Base-by-base conservation (phyloP, 1,140 invertebrate genomes). In the Heliconius eleuchia region DNA sequence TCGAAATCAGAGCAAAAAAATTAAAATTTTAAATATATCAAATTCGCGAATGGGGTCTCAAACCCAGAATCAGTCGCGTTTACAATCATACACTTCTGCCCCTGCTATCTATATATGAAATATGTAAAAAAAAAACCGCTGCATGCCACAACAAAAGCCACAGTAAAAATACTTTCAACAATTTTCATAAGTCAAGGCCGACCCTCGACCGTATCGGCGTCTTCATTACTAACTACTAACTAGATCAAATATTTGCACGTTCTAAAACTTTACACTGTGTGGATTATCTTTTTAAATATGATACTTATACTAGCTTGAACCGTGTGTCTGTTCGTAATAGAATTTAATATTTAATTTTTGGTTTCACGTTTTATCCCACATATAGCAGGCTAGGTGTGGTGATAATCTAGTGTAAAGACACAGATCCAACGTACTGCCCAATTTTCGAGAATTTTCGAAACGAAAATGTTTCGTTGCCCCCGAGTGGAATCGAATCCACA, bases 171-270 rank as follows among this genome's bases (percentile, higher is more conserved):
- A 42, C 82, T 80, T 80, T 83, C 81, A 80, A 75, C 55, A 50
- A 50, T 71, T 79, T 74, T 73, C 34, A 76, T 70, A 52, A 77
- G 79, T 80, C 82, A 83, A 82, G 81, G 82, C 79, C 74, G 82
- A 46, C 18, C 73, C 50, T 60, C 74, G 71, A 83, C 78, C 76
- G 74, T 76, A 70, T 46, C 37, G 39, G 66, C 50, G 27, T 78
- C 77, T 78, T 78, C 77, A 70, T 60, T 80, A 77, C 52, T 34
- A 30, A 13, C 60, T 66, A 66, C 60, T 66, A 80, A 76, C 66
- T 80, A 9, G 78, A 72, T 66, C 78, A 76, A 80, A 80, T 76
- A 42, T 60, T 75, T 75, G 70, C 66, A 71, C 57, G 73, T 71
- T 71, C 46, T 73, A 55, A 57, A 50, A 72, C 55, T 79, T 70